Conservation (phyloP, 2,113 vertebrate species). For the Sinocyclocheilus anshuiensis region DNA sequence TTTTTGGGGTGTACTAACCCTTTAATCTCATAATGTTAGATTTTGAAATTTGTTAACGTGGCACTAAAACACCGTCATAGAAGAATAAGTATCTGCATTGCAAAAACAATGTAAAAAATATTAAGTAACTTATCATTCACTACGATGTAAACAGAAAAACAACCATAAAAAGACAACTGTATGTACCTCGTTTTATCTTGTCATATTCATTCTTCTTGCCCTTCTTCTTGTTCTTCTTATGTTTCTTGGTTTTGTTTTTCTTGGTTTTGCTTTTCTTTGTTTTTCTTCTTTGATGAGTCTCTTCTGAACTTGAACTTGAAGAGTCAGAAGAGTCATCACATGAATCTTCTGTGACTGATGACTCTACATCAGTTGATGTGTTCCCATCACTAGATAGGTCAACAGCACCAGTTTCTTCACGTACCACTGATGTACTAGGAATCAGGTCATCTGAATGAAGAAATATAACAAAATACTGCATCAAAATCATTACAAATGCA, state of each 20-base stretch:
- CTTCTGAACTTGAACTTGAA: not conserved
- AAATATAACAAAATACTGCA: not conserved
- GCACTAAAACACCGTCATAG: too few species aligned
- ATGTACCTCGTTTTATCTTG: too few species aligned
- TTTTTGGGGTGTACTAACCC: too few species aligned
- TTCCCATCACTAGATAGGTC: conserved; percentile 7
- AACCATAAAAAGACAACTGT: too few species aligned
- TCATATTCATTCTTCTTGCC: too few species aligned
- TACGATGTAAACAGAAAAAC: too few species aligned
- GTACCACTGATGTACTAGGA: not conserved
- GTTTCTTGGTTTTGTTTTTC: not conserved
- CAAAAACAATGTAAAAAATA: too few species aligned
- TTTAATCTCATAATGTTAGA: too few species aligned
- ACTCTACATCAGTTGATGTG: not conserved
- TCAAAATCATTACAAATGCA: not conserved
- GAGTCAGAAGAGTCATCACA: not conserved
- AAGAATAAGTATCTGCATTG: too few species aligned
- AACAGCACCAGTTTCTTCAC: not conserved
- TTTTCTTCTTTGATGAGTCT: not conserved
- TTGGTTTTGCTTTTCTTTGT: not conserved
- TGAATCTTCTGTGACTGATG: not conserved
- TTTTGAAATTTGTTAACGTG: too few species aligned
- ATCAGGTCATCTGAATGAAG: not conserved
- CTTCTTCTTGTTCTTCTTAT: not conserved
- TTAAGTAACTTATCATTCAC: too few species aligned